Base-by-base conservation (phyloP, 2,113 vertebrate species). In the Pelodiscus sinensis region DNA sequence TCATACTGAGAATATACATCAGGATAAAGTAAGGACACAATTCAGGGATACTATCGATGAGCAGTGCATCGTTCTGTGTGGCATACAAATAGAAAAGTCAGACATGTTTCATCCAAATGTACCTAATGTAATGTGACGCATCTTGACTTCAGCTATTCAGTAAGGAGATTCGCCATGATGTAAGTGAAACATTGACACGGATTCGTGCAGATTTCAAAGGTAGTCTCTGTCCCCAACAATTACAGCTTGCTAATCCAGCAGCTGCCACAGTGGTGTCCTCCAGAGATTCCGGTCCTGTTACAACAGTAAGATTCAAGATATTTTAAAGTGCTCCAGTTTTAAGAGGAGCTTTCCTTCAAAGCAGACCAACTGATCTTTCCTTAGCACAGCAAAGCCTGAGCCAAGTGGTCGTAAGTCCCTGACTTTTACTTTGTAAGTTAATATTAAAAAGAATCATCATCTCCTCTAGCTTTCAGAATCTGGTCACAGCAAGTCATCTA, bases 321-420 rank as follows among this genome's bases (percentile, higher is more conserved):
- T 95, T 84, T 77, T 95, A 87, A 93, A 54, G 88, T 35, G n/a
- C 31, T 92, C 57, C 88, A 82, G 88, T 84, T 78, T 55, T 78
- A 82, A 90, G 75, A 81, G 81, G 92, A 92, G 81, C 56, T 84
- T 87, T 87, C 18, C 85, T 87, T 88, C 92, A 94, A 81, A 94
- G 84, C 84, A 84, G 21, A 50, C 78, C 94, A 95, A 90, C 78
- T 57, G 86, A 91, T 85, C 81, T 93, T 93, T 75, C 38, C 44
- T 83, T 84, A 93, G 86, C 82, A 91, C 86, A 94, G 88, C 50
- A 60, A 54, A 85, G 73, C 96, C 84, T 87, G 84, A 96, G 88
- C 92, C 0, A 0, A 65, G 44, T 82, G 86, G 94, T 92, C 89
- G 79, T 81, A 75, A 88, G 88, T 83, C 79, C 35, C 31, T 65